Percentiles rank a stretch among this genome's conserved stretches.
Conservation (phyloP, 2,888 invertebrate genomes). For the Blastobasis lacticolella region DNA sequence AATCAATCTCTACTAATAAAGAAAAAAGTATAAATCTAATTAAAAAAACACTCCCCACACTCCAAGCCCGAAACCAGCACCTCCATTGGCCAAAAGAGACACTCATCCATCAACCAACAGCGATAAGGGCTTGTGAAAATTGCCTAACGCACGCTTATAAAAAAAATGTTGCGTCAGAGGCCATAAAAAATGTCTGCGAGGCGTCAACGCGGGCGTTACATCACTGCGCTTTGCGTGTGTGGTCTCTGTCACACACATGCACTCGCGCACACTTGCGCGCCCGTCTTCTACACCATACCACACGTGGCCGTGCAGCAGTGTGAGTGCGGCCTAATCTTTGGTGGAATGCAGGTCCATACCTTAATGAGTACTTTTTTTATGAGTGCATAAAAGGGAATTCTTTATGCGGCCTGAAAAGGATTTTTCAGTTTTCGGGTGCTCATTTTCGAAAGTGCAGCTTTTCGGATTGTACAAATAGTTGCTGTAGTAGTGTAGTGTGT, state of each 20-base stretch:
- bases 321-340: slow-evolving; percentile 62
- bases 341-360: slow-evolving; percentile 67
- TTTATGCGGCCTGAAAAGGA: slow-evolving; percentile 26
- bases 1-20: too few relatives aligned
- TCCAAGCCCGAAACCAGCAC: too few relatives aligned
- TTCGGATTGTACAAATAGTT: neutral
- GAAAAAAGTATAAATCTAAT: too few relatives aligned
- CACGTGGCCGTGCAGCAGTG: slow-evolving; percentile 18
- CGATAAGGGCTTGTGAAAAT: slow-evolving; percentile 12
- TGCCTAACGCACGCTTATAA: slow-evolving; percentile 53
- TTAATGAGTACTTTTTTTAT: slow-evolving; percentile 61
- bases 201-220: slow-evolving; percentile 66
- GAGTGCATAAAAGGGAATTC: slow-evolving; percentile 63
- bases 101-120: neutral
- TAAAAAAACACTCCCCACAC: too few relatives aligned
- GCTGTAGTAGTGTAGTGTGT: neutral
- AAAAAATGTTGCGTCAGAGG: slow-evolving; percentile 66
- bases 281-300: too few relatives aligned
- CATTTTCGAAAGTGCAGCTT: neutral
- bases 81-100: too few relatives aligned
- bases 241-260: slow-evolving; percentile 20
- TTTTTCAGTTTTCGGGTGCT: slow-evolving; percentile 1
- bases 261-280: slow-evolving; percentile 21
- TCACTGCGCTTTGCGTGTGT: slow-evolving; percentile 40
- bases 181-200: slow-evolving; percentile 72